phyloP scores from a whole-genome alignment of 1,140 invertebrate species.

The Matsumurasca onukii region DNA sequence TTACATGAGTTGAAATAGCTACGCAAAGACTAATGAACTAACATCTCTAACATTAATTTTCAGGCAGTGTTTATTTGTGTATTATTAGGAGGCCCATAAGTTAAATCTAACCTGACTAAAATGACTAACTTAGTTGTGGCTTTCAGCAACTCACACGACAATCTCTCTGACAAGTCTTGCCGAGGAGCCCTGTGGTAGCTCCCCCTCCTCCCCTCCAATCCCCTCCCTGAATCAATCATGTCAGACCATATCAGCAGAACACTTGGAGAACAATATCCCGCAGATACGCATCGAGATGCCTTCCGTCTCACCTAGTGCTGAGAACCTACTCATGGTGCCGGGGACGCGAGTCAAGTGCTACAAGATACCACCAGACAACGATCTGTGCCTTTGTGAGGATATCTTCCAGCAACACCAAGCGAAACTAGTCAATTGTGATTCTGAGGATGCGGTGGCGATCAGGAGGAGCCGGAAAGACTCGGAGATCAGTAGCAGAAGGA shows the following conservation, averaged over 20 bases:
- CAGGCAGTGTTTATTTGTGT: no score
- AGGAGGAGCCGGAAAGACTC: slow-evolving; percentile 15
- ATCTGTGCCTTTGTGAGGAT: slow-evolving; percentile 40
- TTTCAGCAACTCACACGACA: slow-evolving; percentile 9
- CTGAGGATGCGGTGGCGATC: slow-evolving; percentile 41
- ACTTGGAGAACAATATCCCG: slow-evolving; percentile 26
- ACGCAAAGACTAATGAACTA: no score
- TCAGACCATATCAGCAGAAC: slow-evolving; percentile 6
- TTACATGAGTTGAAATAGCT: no score
- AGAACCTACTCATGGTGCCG: slow-evolving; percentile 36
- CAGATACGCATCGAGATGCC: slow-evolving; percentile 32
- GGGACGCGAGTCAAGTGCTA: slow-evolving; percentile 37
- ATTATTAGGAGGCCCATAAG: no score
- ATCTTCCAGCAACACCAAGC: slow-evolving; percentile 44
- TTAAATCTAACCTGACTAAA: background rate
- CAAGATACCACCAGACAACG: slow-evolving; percentile 37
- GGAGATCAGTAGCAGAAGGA: background rate
- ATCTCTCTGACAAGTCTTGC: slow-evolving; percentile 13
- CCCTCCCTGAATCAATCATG: slow-evolving; percentile 16
- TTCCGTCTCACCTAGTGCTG: slow-evolving; percentile 19
- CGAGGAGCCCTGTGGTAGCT: slow-evolving; percentile 1
- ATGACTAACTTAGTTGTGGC: slow-evolving; percentile 5
- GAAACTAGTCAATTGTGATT: slow-evolving; percentile 41
- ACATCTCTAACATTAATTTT: no score
- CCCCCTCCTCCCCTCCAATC: background rate